Evolutionary conservation across 2,797 vertebrate genomes (phyloP).

Genomic region (Picus viridis): DNA sequence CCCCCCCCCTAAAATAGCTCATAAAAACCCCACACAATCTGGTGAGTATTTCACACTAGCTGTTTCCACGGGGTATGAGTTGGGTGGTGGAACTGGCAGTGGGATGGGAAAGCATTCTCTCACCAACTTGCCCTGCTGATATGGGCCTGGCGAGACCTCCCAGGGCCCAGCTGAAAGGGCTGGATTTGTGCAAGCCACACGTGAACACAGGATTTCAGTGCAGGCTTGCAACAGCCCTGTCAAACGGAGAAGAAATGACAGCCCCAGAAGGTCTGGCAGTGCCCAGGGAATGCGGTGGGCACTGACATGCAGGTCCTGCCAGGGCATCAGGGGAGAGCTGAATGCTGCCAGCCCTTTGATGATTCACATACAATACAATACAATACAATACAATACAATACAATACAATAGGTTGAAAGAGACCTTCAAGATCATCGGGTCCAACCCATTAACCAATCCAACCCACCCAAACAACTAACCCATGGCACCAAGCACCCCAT

Average conservation of each 20-base stretch:
- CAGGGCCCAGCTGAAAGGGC: background rate
- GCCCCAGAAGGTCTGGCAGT: background rate
- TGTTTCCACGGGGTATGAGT: fast-evolving
- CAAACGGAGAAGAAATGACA: background rate
- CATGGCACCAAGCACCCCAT: too few species aligned
- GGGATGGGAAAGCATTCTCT: background rate
- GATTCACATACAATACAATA: too few species aligned
- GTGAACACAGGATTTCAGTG: background rate
- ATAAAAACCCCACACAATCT: background rate
- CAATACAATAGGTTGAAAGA: too few species aligned
- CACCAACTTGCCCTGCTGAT: background rate
- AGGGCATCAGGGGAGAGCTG: background rate
- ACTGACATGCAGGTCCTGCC: fast-evolving
- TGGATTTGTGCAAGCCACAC: background rate
- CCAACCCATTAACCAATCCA: too few species aligned
- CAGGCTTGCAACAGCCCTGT: background rate
- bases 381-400: too few species aligned
- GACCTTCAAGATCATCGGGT: too few species aligned
- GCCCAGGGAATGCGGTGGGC: background rate
- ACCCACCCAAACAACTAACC: too few species aligned
- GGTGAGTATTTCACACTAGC: background rate
- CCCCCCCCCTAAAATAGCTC: background rate
- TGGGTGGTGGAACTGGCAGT: background rate
- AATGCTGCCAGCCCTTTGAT: background rate
- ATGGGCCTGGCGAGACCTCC: fast-evolving